Evolutionary conservation across 2,888 invertebrate species (phyloP).

Genomic region (Micropterix aruncella): DNA sequence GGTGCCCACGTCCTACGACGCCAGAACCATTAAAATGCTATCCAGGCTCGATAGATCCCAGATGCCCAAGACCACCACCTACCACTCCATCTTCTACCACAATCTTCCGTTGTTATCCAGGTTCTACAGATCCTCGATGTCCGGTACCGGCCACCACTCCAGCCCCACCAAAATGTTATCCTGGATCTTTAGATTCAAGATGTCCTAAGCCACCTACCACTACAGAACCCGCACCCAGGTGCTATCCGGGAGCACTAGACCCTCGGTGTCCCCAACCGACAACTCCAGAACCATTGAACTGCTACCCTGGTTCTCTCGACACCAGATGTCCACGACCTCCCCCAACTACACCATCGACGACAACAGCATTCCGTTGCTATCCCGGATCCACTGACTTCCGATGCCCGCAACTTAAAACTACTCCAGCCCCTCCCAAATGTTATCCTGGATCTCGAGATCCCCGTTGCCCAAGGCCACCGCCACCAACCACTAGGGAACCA

Average conservation of each 20-base stretch:
- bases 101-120: slow-evolving; percentile 20
- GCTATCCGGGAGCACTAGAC: slow-evolving; percentile 17
- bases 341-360: slow-evolving; percentile 14
- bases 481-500: too few relatives aligned
- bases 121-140: slow-evolving; percentile 18
- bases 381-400: slow-evolving; percentile 19
- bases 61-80: slow-evolving; percentile 18
- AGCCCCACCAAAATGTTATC: slow-evolving; percentile 10
- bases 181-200: slow-evolving; percentile 21
- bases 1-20: slow-evolving; percentile 14
- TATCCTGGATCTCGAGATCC: slow-evolving; percentile 18
- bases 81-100: slow-evolving; percentile 14
- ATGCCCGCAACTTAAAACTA: slow-evolving; percentile 16
- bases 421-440: slow-evolving; percentile 11
- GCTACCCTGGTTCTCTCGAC: slow-evolving; percentile 16
- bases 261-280: slow-evolving; percentile 15
- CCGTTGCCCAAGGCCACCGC: slow-evolving; percentile 14
- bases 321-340: slow-evolving; percentile 18
- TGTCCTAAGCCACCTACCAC: slow-evolving; percentile 15
- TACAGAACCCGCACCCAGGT: slow-evolving; percentile 15
- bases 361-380: slow-evolving; percentile 15
- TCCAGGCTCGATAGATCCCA: slow-evolving; percentile 20
- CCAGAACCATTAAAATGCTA: slow-evolving; percentile 12
- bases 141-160: slow-evolving; percentile 13
- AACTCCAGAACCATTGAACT: slow-evolving; percentile 11